A percentile compares a stretch with the other conserved stretches of the same genome.
Conservation (phyloP, 2,888 invertebrate species). For the Lamellibrachia columna region DNA sequence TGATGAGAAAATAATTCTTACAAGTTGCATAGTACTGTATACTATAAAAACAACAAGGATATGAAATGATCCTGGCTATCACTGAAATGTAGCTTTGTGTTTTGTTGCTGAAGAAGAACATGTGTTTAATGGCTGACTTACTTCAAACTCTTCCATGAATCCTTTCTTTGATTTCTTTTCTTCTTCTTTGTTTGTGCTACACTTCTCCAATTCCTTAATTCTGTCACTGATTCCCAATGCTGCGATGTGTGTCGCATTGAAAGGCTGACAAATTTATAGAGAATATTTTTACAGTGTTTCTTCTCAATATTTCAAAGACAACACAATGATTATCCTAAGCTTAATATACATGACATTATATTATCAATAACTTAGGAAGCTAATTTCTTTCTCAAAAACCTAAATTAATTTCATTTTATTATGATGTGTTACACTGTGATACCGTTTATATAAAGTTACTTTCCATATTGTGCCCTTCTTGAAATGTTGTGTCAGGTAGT, state of each 20-base stretch:
- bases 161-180: slow-evolving; percentile 86
- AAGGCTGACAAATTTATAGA: slow-evolving; percentile 70
- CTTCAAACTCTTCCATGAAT: slow-evolving; percentile 96
- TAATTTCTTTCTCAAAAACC: not conserved
- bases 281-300: not conserved
- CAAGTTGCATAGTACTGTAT: too few relatives aligned
- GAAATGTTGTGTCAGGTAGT: too few relatives aligned
- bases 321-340: not conserved
- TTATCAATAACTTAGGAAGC: not conserved
- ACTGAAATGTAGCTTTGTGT: too few relatives aligned
- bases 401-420: not conserved
- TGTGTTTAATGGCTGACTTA: not conserved
- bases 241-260: slow-evolving; percentile 91
- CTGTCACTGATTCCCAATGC: slow-evolving; percentile 77
- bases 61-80: too few relatives aligned
- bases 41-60: too few relatives aligned
- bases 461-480: not conserved
- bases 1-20: too few relatives aligned
- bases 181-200: slow-evolving; percentile 85
- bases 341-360: not conserved
- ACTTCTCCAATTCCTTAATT: slow-evolving; percentile 81
- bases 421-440: not conserved
- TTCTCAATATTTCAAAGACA: not conserved
- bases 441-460: not conserved
- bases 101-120: too few relatives aligned